These are phyloP conservation scores for Peromyscus maniculatus DNA, from an alignment of 2,113 vertebrate species.

Conservation along the genomic window DNA sequence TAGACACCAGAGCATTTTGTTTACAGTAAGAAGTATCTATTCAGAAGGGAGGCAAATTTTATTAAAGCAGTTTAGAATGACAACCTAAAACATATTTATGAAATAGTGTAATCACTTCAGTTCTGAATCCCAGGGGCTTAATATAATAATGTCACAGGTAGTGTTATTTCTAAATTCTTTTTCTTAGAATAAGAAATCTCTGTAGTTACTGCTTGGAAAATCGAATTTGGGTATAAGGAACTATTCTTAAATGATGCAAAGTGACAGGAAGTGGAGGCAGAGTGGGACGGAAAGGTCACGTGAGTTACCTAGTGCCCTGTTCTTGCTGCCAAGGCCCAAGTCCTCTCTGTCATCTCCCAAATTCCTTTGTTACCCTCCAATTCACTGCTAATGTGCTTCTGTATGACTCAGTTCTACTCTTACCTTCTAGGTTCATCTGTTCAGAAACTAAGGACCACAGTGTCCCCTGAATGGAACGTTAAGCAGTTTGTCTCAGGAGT, in stretches of 20 bases:
- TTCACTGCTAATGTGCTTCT: background rate
- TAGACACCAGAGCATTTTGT: background rate
- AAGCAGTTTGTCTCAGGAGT: slow-evolving; percentile 7
- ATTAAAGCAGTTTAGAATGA: slow-evolving; percentile 27
- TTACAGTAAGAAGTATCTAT: slow-evolving; percentile 20
- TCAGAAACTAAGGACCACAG: background rate
- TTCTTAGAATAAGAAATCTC: slow-evolving; percentile 44
- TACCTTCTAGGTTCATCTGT: background rate
- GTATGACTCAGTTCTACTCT: background rate
- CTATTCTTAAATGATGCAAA: slow-evolving; percentile 45
- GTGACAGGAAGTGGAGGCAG: slow-evolving; percentile 9
- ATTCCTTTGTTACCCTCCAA: slow-evolving; percentile 4
- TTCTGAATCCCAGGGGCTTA: slow-evolving; percentile 34
- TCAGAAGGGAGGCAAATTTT: slow-evolving; percentile 53
- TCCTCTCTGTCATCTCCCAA: background rate
- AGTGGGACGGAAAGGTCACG: background rate
- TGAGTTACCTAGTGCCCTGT: background rate
- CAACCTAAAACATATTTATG: slow-evolving; percentile 38
- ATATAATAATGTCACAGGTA: slow-evolving; percentile 43
- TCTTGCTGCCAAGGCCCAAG: background rate
- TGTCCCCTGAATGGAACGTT: background rate
- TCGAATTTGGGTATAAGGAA: background rate
- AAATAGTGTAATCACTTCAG: slow-evolving; percentile 56
- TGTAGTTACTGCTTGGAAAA: background rate
- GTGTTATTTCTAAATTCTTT: slow-evolving; percentile 19